Conservation (phyloP, 2,888 invertebrate species). For the Anoplius nigerrimus region DNA sequence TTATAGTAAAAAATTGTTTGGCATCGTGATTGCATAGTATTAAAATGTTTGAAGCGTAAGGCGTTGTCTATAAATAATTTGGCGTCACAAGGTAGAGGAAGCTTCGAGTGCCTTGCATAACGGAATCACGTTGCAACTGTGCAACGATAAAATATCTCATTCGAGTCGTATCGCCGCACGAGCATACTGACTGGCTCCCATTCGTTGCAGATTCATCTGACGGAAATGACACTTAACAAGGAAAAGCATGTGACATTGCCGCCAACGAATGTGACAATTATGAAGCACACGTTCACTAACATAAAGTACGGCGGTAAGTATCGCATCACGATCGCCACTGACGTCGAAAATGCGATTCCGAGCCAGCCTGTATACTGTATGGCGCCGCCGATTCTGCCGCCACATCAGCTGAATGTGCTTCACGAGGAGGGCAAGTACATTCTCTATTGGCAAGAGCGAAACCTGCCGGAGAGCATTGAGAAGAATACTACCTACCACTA, state of each 20-base stretch:
- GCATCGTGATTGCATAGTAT: too few species aligned
- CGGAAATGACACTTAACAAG: constrained; percentile 75
- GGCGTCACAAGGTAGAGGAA: too few species aligned
- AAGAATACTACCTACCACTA: constrained; percentile 76
- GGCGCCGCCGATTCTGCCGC: constrained; percentile 80
- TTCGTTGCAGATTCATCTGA: constrained; percentile 74
- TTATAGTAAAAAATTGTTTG: too few species aligned
- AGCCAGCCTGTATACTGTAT: constrained; percentile 76
- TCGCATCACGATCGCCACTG: constrained; percentile 76
- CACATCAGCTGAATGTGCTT: constrained; percentile 80
- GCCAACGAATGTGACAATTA: constrained; percentile 75
- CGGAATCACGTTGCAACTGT: too few species aligned
- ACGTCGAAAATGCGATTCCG: constrained; percentile 74
- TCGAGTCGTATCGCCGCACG: too few species aligned
- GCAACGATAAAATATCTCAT: too few species aligned
- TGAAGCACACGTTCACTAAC: constrained; percentile 77
- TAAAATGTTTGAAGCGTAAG: too few species aligned
- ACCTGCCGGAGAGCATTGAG: constrained; percentile 65
- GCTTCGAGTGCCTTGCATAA: too few species aligned
- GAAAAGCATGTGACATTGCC: constrained; percentile 75
- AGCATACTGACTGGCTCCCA: not conserved
- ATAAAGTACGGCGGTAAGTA: constrained; percentile 79
- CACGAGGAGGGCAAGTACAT: constrained; percentile 80
- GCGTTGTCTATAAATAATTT: too few species aligned
- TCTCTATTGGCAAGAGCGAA: constrained; percentile 81